Evolutionary conservation across 2,797 vertebrate genomes (phyloP), one percentile per base, ranked within the genome.

Genomic region (Neosilurus hyrtlii): DNA sequence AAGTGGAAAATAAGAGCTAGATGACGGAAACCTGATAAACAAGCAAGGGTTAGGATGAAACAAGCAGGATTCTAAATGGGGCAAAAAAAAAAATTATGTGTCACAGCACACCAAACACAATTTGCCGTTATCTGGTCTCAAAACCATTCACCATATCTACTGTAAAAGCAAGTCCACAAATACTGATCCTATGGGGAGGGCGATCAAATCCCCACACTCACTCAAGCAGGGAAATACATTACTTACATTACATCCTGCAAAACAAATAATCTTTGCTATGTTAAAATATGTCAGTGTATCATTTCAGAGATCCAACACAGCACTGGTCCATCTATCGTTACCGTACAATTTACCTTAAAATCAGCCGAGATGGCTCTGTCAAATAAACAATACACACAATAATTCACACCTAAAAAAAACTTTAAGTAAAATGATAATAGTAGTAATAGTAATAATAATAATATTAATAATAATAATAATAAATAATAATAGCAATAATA

Each of bases 1-100:
- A 66, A 82, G 54, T 8, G 63, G 52, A 57, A 66, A 78, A 81
- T 20, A 75, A 43, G 37, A 30, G 51, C 24, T 24, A 49, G 16
- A 57, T 30, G 11, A 70, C 5, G 20, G 70, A 73, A 73, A 26
- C 24, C 3, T 56, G 51, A 56, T 30, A 56, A 74, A 70, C 37
- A 70, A 51, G 43, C 68, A n/a, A n/a, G 37, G 3, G 71, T 56
- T 56, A 12, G 24, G 54, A 1, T 57, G 26, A 74, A 57, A 73
- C 51, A 30, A 73, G 52, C 26, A 52, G 22, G n/a, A 9, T 56
- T 30, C n/a, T 56, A 9, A 11, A 56, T 30, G 11, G 24, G 24
- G 14, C 16, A 15, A 15, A 52, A 51, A 71, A 14, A 18, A 30
- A 65, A 65, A 0, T 26, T 15, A 18, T 1, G 30, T 0, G 4